phyloP scores from a whole-genome alignment of 2,888 invertebrate species.

The Athrips mouffetella region DNA sequence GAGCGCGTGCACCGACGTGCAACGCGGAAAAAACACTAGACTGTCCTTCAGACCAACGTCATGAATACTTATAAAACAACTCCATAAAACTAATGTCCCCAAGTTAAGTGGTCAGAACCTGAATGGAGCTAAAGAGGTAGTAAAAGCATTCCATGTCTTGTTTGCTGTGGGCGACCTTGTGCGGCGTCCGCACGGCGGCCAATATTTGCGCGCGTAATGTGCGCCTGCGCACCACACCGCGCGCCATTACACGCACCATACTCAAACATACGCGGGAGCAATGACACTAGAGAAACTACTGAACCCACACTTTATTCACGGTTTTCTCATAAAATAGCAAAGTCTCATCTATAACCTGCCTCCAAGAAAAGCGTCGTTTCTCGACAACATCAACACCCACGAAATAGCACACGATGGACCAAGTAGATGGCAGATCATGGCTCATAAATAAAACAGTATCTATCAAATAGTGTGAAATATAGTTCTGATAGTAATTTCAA shows the following conservation, averaged over 20 bases:
- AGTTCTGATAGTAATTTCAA: neutral
- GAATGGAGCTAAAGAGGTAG: slow-evolving; percentile 18
- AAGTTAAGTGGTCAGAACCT: slow-evolving; percentile 12
- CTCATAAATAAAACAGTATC: slow-evolving; percentile 4
- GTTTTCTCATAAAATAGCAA: neutral
- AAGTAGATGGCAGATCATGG: neutral
- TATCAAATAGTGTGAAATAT: slow-evolving; percentile 5
- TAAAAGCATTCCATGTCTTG: slow-evolving; percentile 20
- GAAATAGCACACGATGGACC: neutral
- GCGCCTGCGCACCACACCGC: slow-evolving; percentile 24
- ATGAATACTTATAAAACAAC: slow-evolving; percentile 8
- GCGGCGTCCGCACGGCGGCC: slow-evolving; percentile 29
- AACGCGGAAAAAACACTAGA: slow-evolving; percentile 4
- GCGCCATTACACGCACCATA: slow-evolving; percentile 32
- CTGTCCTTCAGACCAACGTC: neutral
- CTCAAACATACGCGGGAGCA: slow-evolving; percentile 15
- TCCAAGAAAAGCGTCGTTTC: neutral
- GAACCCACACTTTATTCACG: too few relatives aligned
- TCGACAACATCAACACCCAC: slow-evolving; percentile 1
- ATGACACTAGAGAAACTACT: slow-evolving; percentile 11
- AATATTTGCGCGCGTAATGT: slow-evolving; percentile 58
- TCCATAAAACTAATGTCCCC: slow-evolving; percentile 8
- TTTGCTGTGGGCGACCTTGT: slow-evolving; percentile 46
- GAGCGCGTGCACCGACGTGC: slow-evolving; percentile 20
- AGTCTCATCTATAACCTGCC: neutral